Evolutionary conservation across 2,888 invertebrate species (phyloP).

Genomic region (Eupithecia exiguata): DNA sequence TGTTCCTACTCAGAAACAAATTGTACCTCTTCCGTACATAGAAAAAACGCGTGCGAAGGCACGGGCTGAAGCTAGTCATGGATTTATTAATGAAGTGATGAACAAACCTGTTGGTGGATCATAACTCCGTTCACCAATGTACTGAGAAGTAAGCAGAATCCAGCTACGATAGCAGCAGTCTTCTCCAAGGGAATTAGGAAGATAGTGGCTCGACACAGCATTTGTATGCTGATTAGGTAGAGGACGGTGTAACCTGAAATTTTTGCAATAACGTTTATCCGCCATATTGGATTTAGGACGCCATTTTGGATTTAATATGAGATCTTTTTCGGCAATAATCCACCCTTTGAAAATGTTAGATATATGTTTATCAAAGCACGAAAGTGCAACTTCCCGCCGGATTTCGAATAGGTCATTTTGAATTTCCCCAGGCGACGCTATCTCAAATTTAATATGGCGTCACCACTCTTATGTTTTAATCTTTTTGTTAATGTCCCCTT

Average conservation of each 20-base stretch:
- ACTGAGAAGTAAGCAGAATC: slow-evolving; percentile 84
- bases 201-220: slow-evolving; percentile 86
- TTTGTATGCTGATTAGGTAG: slow-evolving; percentile 87
- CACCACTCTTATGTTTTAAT: not conserved
- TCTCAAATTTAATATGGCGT: not conserved
- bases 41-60: not conserved
- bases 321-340: not conserved
- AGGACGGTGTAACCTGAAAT: slow-evolving; percentile 87
- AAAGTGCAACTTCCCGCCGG: no score
- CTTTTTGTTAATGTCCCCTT: not conserved
- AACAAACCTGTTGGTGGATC: slow-evolving; percentile 82
- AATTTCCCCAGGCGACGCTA: not conserved
- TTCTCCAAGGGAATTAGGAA: slow-evolving; percentile 87
- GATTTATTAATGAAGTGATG: not conserved
- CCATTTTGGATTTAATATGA: not conserved
- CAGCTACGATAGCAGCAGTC: slow-evolving; percentile 85
- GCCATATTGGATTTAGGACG: not conserved
- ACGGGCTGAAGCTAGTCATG: not conserved
- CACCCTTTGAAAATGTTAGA: not conserved
- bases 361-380: no score
- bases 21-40: no score
- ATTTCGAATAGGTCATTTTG: no score
- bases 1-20: no score
- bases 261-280: not conserved
- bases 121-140: slow-evolving; percentile 87